A percentile compares a stretch with the other conserved stretches of the same genome.
These are phyloP conservation scores for Callocephalon fimbriatum DNA, from an alignment of 2,113 vertebrate species.

Conservation along the genomic window DNA sequence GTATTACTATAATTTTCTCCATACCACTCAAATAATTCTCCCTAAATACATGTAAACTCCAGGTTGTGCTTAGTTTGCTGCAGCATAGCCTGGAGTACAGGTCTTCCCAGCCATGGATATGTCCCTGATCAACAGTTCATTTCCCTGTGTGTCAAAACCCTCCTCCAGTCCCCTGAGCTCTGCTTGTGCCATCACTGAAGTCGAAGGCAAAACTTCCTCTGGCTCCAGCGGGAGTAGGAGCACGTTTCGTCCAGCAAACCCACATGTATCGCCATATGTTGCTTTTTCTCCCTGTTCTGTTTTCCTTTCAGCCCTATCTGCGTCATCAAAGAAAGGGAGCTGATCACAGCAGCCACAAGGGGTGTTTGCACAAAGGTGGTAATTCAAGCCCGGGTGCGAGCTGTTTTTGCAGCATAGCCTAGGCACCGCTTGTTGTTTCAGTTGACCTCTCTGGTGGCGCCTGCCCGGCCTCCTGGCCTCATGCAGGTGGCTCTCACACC, in stretches of 20 bases:
- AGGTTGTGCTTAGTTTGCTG: neutral
- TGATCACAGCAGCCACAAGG: neutral
- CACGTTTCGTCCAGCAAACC: neutral
- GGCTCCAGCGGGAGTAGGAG: neutral
- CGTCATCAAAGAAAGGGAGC: neutral
- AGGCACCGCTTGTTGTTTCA: slow-evolving; percentile 19
- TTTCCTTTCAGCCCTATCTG: slow-evolving; percentile 29
- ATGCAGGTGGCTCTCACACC: neutral
- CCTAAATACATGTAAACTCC: neutral
- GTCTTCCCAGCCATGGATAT: neutral
- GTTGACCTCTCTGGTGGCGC: neutral
- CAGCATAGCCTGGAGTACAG: neutral
- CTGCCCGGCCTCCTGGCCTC: neutral
- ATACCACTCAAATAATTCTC: neutral
- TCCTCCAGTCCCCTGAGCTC: neutral
- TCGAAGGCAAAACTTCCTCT: neutral
- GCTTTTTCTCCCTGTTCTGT: neutral
- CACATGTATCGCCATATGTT: neutral
- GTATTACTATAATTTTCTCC: neutral
- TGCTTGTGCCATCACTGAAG: neutral
- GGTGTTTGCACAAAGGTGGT: slow-evolving; percentile 50
- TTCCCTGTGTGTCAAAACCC: neutral
- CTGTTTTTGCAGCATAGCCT: slow-evolving; percentile 51
- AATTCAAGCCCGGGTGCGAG: slow-evolving; percentile 20
- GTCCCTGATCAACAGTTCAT: neutral